Percentiles rank a stretch among this genome's conserved stretches.
phyloP scores from a whole-genome alignment of 2,797 vertebrate genomes.

The Cyclura pinguis region DNA sequence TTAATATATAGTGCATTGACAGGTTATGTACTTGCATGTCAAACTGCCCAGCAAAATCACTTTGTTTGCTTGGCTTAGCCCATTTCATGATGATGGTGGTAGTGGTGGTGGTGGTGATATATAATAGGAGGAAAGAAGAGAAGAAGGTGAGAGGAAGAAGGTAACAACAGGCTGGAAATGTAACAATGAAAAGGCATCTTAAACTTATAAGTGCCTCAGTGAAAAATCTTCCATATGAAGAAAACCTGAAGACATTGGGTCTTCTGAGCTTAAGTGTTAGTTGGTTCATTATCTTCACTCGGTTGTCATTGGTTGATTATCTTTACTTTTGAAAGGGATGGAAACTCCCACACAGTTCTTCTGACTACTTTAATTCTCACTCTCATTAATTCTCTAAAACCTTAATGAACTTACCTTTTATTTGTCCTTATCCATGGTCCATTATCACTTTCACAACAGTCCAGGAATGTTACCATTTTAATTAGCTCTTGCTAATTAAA shows the following conservation, averaged over 20 bases:
- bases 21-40: background rate
- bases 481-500: slow-evolving; percentile 67
- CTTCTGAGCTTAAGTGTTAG: background rate
- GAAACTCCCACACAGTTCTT: background rate
- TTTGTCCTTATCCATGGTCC: slow-evolving; percentile 56
- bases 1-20: too few relatives aligned
- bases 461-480: slow-evolving; percentile 50
- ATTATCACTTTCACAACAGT: slow-evolving; percentile 52
- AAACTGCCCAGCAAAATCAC: background rate
- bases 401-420: slow-evolving; percentile 66
- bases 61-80: background rate
- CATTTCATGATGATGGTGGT: background rate
- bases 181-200: background rate
- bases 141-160: too few relatives aligned
- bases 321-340: slow-evolving; percentile 1
- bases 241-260: background rate
- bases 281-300: slow-evolving; percentile 10
- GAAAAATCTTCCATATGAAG: background rate
- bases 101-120: too few relatives aligned
- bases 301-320: slow-evolving; percentile 3
- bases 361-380: slow-evolving; percentile 10
- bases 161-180: too few relatives aligned
- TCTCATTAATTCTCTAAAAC: slow-evolving; percentile 49
- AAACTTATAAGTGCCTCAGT: too few relatives aligned
- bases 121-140: too few relatives aligned